phyloP scores from a whole-genome alignment of 2,888 invertebrate species.

The Candidula unifasciata region DNA sequence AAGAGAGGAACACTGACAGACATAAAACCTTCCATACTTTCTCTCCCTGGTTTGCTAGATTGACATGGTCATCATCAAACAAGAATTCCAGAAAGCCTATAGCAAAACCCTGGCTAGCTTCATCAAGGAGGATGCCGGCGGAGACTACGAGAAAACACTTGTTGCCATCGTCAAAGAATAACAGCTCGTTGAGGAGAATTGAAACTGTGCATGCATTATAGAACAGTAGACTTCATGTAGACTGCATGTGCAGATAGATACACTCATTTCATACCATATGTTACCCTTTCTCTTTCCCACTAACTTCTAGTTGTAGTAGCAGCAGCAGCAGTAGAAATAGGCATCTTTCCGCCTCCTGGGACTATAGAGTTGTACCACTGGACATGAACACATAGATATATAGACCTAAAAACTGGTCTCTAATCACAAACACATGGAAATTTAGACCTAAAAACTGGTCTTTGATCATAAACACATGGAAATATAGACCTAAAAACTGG shows the following conservation, averaged over 20 bases:
- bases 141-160: slow-evolving; percentile 59
- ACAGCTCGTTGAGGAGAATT: not conserved
- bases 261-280: not conserved
- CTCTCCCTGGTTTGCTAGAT: slow-evolving; percentile 53
- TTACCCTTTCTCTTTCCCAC: not conserved
- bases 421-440: no score
- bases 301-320: no score
- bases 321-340: no score
- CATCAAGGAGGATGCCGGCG: slow-evolving; percentile 61
- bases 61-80: slow-evolving; percentile 64
- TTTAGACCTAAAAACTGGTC: no score
- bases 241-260: not conserved
- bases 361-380: no score
- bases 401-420: no score
- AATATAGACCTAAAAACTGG: no score
- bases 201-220: not conserved
- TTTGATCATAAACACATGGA: no score
- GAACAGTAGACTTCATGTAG: not conserved
- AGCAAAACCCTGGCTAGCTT: slow-evolving; percentile 63
- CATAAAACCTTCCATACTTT: no score
- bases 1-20: not conserved
- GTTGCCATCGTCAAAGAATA: slow-evolving; percentile 57
- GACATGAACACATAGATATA: no score
- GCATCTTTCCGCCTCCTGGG: no score
- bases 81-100: slow-evolving; percentile 60